Evolutionary conservation across 2,888 invertebrate species (phyloP).

Genomic region (Pollenia amentaria): DNA sequence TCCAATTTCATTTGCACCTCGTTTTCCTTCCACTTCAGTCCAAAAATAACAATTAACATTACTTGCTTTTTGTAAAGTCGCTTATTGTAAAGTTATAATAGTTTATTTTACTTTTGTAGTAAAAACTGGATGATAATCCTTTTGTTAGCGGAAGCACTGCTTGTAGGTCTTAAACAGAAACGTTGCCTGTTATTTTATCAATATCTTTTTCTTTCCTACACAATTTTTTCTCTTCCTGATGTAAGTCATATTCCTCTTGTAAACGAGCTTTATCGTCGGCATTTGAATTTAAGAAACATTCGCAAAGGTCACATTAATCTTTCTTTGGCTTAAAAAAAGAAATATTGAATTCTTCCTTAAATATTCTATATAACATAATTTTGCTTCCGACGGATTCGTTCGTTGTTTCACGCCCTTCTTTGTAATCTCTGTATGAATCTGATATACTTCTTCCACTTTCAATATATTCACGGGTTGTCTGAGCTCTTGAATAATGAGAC

Average conservation of each 20-base stretch:
- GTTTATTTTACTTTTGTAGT: conserved; percentile 59
- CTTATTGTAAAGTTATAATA: conserved; percentile 77
- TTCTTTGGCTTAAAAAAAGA: conserved; percentile 73
- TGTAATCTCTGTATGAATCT: too few species aligned
- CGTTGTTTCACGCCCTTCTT: conserved; percentile 62
- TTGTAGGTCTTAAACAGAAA: conserved; percentile 68
- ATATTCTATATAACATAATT: too few species aligned
- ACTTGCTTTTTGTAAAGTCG: conserved; percentile 66
- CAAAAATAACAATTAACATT: conserved; percentile 75
- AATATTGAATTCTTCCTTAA: too few species aligned
- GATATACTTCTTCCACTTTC: conserved; percentile 77
- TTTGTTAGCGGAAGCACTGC: conserved; percentile 61
- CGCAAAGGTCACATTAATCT: conserved; percentile 71
- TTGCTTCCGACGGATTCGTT: conserved; percentile 63
- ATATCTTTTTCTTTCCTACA: conserved; percentile 54
- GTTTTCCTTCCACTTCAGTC: conserved; percentile 76
- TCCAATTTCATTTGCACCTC: conserved; percentile 76
- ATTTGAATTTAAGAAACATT: conserved; percentile 62
- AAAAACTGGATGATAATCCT: conserved; percentile 65
- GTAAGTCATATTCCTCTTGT: conserved; percentile 41
- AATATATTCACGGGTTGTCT: conserved; percentile 71
- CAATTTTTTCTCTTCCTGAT: conserved; percentile 47
- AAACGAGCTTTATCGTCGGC: conserved; percentile 44
- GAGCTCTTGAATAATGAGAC: conserved; percentile 56
- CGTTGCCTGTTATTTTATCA: conserved; percentile 56